These are phyloP conservation scores for Lineus longissimus DNA, from an alignment of 1,140 invertebrate species.

Conservation along the genomic window DNA sequence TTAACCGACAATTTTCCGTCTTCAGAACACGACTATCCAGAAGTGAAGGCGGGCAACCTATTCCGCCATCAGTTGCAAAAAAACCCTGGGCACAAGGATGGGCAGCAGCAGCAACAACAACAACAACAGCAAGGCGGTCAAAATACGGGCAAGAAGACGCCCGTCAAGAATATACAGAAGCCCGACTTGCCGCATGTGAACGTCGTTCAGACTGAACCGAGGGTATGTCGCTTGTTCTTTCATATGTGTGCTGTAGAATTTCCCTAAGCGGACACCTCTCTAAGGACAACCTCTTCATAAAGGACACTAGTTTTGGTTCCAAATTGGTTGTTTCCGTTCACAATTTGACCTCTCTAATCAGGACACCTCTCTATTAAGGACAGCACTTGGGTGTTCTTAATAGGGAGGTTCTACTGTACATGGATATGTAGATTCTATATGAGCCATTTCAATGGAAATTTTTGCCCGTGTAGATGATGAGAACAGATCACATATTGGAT, in stretches of 20 bases:
- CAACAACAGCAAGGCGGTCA: neutral
- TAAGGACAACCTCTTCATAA: too few species aligned
- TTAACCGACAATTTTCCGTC: neutral
- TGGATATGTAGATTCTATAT: too few species aligned
- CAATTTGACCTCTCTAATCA: too few species aligned
- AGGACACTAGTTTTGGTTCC: too few species aligned
- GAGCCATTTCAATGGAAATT: too few species aligned
- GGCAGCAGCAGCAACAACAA: neutral
- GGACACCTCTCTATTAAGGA: too few species aligned
- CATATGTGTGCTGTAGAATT: neutral
- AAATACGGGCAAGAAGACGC: neutral
- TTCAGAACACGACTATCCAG: conserved; percentile 24
- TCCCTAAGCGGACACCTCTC: too few species aligned
- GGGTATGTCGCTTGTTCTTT: conserved; percentile 22
- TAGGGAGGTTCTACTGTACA: too few species aligned
- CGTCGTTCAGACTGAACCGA: conserved; percentile 30
- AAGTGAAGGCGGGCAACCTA: conserved; percentile 33
- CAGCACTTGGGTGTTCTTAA: too few species aligned
- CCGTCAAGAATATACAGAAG: neutral
- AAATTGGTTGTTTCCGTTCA: too few species aligned
- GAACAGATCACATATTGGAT: too few species aligned
- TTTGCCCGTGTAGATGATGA: too few species aligned
- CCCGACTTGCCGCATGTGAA: conserved; percentile 19
- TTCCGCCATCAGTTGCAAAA: conserved; percentile 40
- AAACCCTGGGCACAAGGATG: neutral